Percentiles rank a stretch among this genome's conserved stretches.
phyloP scores from a whole-genome alignment of 2,113 vertebrate genomes.

The Gallinago undulata region DNA sequence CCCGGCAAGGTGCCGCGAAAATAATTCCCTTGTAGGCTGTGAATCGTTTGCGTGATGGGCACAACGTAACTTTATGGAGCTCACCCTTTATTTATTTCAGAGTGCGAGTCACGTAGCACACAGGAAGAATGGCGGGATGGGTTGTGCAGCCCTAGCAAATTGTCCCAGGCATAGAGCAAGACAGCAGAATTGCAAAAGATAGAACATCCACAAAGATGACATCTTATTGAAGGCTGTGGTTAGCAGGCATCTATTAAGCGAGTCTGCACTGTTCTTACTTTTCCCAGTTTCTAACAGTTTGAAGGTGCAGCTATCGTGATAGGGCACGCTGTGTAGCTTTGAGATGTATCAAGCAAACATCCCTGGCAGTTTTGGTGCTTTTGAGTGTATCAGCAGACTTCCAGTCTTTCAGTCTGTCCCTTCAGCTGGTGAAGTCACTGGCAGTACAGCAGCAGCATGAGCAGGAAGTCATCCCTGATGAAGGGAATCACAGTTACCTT shows the following conservation, averaged over 20 bases:
- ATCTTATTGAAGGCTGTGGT: neutral
- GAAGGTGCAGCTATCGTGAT: rapidly evolving
- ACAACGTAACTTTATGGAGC: too few species aligned
- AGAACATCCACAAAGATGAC: neutral
- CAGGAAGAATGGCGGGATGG: neutral
- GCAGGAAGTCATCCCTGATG: rapidly evolving
- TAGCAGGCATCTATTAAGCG: rapidly evolving
- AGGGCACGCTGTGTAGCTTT: neutral
- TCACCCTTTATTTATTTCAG: too few species aligned
- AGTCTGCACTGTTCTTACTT: neutral
- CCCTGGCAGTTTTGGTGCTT: neutral
- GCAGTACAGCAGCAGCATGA: neutral
- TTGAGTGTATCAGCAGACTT: neutral
- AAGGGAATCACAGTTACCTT: neutral
- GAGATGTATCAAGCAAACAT: neutral
- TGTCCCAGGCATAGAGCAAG: rapidly evolving
- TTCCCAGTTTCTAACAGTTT: neutral
- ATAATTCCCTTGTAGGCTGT: neutral
- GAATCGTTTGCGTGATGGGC: neutral
- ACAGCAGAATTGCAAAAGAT: neutral
- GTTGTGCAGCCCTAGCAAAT: too few species aligned
- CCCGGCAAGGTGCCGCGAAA: rapidly evolving
- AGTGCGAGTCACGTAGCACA: rapidly evolving
- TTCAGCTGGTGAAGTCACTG: neutral
- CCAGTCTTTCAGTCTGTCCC: neutral